phyloP scores from a whole-genome alignment of 2,888 invertebrate genomes.

The Phasia obesa region DNA sequence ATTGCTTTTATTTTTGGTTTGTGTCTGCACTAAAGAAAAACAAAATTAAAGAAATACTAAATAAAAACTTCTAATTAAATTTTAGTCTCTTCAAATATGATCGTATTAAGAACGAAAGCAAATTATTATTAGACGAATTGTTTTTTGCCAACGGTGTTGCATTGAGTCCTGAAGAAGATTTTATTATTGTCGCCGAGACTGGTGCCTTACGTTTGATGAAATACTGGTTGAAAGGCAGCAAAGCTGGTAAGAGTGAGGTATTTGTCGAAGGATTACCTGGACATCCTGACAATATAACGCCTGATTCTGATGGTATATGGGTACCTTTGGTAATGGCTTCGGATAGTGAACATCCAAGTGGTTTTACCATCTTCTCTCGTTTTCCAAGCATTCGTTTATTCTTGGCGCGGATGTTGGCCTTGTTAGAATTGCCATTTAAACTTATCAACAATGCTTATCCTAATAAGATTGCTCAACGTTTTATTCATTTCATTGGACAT shows the following conservation, averaged over 20 bases:
- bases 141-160: constrained; percentile 95
- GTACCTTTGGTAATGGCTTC: constrained; percentile 85
- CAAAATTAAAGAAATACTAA: neutral
- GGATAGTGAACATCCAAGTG: constrained; percentile 85
- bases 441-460: constrained; percentile 86
- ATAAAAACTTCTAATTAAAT: constrained; percentile 8
- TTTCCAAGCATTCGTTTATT: constrained; percentile 87
- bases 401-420: constrained; percentile 84
- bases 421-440: constrained; percentile 86
- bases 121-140: constrained; percentile 89
- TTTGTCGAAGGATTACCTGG: constrained; percentile 92
- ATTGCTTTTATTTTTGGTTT: constrained; percentile 19
- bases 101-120: constrained; percentile 89
- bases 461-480: constrained; percentile 85
- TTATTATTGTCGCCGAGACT: constrained; percentile 91
- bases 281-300: constrained; percentile 82
- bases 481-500: constrained; percentile 87
- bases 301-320: constrained; percentile 87
- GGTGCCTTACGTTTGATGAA: constrained; percentile 86
- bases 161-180: constrained; percentile 91
- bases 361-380: constrained; percentile 84
- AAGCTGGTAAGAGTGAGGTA: constrained; percentile 90
- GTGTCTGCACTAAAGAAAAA: constrained; percentile 25
- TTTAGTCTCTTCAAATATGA: constrained; percentile 91
- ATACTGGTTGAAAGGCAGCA: constrained; percentile 91